These are phyloP conservation scores for Paramacrobiotus metropolitanus DNA, from an alignment of 1,140 invertebrate species.

Conservation along the genomic window DNA sequence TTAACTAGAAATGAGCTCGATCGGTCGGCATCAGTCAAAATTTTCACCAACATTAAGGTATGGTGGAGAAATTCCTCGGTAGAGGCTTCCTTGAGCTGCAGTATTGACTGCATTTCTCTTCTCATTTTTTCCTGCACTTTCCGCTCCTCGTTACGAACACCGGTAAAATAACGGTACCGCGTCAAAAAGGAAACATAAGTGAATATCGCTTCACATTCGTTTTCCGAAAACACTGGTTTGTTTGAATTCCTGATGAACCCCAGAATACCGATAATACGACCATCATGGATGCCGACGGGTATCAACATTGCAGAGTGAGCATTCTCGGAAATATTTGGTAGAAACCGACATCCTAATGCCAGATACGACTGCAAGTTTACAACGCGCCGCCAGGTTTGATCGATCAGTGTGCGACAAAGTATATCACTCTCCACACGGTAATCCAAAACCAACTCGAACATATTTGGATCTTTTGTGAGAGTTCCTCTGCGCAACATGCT, in stretches of 20 bases:
- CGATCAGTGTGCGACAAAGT: not conserved
- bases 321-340: not conserved
- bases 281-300: not conserved
- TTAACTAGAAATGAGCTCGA: not conserved
- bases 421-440: not conserved
- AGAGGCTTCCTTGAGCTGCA: not conserved
- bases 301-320: not conserved
- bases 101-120: not conserved
- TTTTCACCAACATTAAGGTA: not conserved
- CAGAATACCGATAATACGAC: not conserved
- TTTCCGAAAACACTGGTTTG: not conserved
- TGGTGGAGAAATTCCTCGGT: not conserved
- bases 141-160: not conserved
- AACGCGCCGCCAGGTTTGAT: not conserved
- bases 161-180: not conserved
- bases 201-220: not conserved
- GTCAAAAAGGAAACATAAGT: not conserved
- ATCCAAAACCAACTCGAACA: not conserved
- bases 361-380: not conserved
- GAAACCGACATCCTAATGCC: not conserved
- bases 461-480: too few relatives aligned
- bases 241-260: not conserved
- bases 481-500: too few relatives aligned
- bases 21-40: not conserved
- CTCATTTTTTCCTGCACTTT: not conserved